Evolutionary conservation across 2,113 vertebrate species (phyloP).

Genomic region (Ochotona princeps): DNA sequence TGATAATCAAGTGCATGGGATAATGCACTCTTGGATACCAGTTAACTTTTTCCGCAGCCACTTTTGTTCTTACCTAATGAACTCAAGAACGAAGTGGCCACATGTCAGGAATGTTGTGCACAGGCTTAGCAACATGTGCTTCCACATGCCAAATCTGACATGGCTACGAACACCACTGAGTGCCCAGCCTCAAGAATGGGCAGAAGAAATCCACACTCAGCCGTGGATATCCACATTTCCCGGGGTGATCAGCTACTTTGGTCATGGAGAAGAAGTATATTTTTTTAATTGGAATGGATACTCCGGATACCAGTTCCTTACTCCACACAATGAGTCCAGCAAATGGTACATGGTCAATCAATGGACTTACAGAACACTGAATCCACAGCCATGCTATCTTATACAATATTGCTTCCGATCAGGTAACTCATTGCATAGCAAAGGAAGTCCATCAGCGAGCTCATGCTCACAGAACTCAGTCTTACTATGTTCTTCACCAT

Average conservation of each 20-base stretch:
- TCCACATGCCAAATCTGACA: background rate
- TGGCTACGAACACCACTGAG: background rate
- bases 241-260: background rate
- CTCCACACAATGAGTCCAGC: background rate
- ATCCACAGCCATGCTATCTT: background rate
- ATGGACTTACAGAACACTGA: background rate
- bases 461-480: background rate
- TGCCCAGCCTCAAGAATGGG: background rate
- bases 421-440: background rate
- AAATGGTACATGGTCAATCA: background rate
- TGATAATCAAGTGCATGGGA: background rate
- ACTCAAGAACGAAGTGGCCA: background rate
- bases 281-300: background rate
- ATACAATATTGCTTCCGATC: background rate
- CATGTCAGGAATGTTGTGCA: background rate
- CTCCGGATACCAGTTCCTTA: background rate
- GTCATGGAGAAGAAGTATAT: background rate
- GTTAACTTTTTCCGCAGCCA: background rate
- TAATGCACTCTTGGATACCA: background rate
- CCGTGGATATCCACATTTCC: background rate
- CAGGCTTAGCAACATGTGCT: background rate
- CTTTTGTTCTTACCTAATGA: background rate
- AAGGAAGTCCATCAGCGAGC: background rate
- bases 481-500: background rate
- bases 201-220: background rate